Conservation (phyloP, 2,888 invertebrate species). For the Eilema depressum region DNA sequence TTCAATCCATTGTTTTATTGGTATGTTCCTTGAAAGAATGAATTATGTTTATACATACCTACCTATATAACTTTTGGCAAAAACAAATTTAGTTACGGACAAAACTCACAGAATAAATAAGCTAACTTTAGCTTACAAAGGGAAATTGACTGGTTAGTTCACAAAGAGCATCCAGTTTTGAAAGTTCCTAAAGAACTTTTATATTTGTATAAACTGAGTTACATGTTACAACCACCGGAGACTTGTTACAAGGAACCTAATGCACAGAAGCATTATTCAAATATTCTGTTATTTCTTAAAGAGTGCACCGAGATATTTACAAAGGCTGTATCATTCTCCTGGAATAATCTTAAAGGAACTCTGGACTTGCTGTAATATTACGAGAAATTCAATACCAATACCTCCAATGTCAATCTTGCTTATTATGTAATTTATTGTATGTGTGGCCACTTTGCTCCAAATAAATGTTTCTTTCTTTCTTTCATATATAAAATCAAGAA, state of each 20-base stretch:
- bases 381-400: neutral
- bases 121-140: neutral
- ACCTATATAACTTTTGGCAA: too few species aligned
- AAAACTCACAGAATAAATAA: neutral
- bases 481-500: neutral
- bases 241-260: neutral
- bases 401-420: too few species aligned
- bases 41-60: neutral
- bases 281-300: slow-evolving; percentile 2
- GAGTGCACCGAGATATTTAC: neutral
- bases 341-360: neutral
- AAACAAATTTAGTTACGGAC: neutral
- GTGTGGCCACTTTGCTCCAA: too few species aligned
- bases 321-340: neutral
- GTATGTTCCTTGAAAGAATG: too few species aligned
- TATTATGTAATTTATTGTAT: too few species aligned
- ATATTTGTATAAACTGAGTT: neutral
- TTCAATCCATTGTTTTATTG: too few species aligned
- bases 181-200: neutral
- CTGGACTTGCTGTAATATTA: too few species aligned
- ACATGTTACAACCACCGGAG: slow-evolving; percentile 1
- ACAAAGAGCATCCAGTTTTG: neutral
- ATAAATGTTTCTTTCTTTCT: too few species aligned
- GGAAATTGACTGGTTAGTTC: neutral
- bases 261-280: neutral